Evolutionary conservation across 2,113 vertebrate species (phyloP), one percentile per base, ranked within the genome.

Genomic region (Nothoprocta perdicaria): DNA sequence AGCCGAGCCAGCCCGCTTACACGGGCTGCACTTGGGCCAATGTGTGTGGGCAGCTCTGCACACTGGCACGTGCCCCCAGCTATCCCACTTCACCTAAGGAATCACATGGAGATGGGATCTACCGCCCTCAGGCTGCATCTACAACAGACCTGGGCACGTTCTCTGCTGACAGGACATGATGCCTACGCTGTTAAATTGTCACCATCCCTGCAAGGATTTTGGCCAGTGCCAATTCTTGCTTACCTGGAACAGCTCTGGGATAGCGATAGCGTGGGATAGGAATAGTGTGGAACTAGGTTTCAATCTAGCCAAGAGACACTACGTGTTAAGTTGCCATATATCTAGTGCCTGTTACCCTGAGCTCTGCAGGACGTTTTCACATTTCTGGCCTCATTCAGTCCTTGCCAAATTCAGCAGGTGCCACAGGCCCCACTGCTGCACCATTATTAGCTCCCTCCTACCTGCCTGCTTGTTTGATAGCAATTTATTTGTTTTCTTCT

Each of bases 391-490:
- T 4, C 2, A 15, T 81, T 84, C 83, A 65, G 73, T 11, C 48
- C 77, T 81, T 68, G 29, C 24, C 84, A 69, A 86, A 90, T 8
- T 10, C 31, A 22, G 40, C 12, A 60, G 58, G 43, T 79, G 71
- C 43, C 93, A 33, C 77, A 93, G 48, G 31, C 48, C n/a, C 67
- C 58, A n/a, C 38, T 94, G 73, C 53, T 55, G 35, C 58, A 58
- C 61, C 62, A 53, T 33, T 38, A 67, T 46, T 0, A 0, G 46
- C 33, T n/a, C 41, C 50, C 4, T 24, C 52, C 38, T 11, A 60
- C 38, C 41, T 60, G 75, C 76, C 18, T 11, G 55, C 62, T 6
- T 63, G 33, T 33, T 68, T 89, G 75, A 79, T 41, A 88, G 16
- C 14, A 82, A 77, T 67, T 50, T 9, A 65, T 60, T 65, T 60